phyloP scores from a whole-genome alignment of 2,888 invertebrate genomes.

The Furcula furcula region DNA sequence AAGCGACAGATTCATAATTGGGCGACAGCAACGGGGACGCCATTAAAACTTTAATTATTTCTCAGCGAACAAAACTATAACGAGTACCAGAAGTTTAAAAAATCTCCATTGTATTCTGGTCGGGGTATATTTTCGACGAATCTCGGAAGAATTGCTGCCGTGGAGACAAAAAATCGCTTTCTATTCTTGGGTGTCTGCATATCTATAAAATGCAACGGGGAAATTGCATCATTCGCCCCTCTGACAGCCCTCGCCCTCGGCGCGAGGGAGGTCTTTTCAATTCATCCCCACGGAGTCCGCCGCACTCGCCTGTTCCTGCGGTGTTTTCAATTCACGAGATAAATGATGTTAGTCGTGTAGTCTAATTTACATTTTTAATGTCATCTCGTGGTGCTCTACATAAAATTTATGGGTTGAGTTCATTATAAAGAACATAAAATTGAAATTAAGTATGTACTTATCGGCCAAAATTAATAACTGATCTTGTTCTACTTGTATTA shows the following conservation, averaged over 20 bases:
- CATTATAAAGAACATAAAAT: conserved; percentile 9
- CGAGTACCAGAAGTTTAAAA: conserved; percentile 17
- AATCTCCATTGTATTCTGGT: conserved; percentile 25
- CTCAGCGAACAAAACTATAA: conserved; percentile 19
- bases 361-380: conserved; percentile 41
- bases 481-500: too few species aligned
- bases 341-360: conserved; percentile 25
- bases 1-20: conserved; percentile 64
- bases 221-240: conserved; percentile 54
- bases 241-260: conserved; percentile 39
- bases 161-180: conserved; percentile 39
- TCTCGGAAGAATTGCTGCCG: conserved; percentile 30
- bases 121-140: too few species aligned
- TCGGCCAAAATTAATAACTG: too few species aligned
- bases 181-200: conserved; percentile 38
- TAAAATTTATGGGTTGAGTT: conserved; percentile 4
- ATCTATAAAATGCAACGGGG: conserved; percentile 53
- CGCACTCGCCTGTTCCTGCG: conserved; percentile 40
- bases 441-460: conserved; percentile 4
- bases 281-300: conserved; percentile 46
- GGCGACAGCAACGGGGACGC: conserved; percentile 55
- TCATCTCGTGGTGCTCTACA: neutral
- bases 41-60: conserved; percentile 47
- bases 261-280: conserved; percentile 52
- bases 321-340: conserved; percentile 54